Evolutionary conservation across 2,113 vertebrate genomes (phyloP).

Genomic region (Entomyzon cyanotis): DNA sequence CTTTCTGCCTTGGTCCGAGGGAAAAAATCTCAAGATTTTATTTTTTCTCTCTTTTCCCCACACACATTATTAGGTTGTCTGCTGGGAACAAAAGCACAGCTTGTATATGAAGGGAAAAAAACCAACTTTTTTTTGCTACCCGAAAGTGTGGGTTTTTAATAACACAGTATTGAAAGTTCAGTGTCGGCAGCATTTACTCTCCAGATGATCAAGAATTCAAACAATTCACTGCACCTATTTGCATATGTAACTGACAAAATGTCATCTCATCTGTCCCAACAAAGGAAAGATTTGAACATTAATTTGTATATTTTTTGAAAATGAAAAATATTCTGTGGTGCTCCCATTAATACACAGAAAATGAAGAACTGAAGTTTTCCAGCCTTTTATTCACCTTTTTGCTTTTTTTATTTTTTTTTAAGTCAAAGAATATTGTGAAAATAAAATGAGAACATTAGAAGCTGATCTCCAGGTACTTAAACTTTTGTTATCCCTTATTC

Average conservation of each 20-base stretch:
- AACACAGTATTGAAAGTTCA: background rate
- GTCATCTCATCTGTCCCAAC: background rate
- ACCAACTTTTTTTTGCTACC: background rate
- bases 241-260: constrained; percentile 13
- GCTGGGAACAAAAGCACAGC: background rate
- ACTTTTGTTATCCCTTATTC: background rate
- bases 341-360: background rate
- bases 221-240: background rate
- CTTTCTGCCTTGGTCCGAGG: background rate
- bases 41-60: background rate
- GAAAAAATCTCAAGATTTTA: background rate
- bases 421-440: constrained; percentile 12
- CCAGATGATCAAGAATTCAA: background rate
- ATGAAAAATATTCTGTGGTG: background rate
- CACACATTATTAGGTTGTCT: background rate
- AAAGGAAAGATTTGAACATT: background rate
- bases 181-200: background rate
- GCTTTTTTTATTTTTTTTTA: background rate
- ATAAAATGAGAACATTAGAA: constrained; percentile 22
- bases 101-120: background rate
- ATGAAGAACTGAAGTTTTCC: background rate
- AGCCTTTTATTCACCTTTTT: background rate
- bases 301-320: background rate
- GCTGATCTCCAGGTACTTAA: constrained; percentile 2
- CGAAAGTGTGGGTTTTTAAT: background rate